These are phyloP conservation scores for Ameiurus melas DNA, from an alignment of 2,113 vertebrate species.

Conservation along the genomic window DNA sequence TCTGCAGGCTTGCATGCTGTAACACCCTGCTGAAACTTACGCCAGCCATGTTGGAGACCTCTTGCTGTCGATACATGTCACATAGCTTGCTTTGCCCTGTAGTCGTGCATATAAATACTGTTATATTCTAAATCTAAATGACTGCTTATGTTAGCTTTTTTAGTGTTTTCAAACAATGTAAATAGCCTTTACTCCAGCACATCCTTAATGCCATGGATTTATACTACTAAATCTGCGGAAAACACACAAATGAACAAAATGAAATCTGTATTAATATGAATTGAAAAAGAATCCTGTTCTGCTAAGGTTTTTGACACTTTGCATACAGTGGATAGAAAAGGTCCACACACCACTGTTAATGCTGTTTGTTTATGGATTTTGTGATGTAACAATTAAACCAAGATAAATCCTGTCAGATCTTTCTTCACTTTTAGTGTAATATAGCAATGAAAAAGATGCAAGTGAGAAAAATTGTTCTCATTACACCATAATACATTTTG, in stretches of 20 bases:
- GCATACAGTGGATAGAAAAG: neutral
- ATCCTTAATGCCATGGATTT: neutral
- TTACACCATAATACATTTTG: neutral
- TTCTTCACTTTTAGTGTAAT: no score
- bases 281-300: neutral
- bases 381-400: neutral
- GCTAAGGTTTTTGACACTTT: neutral
- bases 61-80: neutral
- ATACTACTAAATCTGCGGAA: neutral
- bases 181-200: conserved; percentile 5
- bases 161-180: conserved; percentile 33
- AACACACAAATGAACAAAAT: neutral
- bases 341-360: neutral
- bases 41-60: neutral
- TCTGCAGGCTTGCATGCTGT: neutral
- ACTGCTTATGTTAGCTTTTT: conserved; percentile 8
- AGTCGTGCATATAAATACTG: neutral
- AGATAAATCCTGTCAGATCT: no score
- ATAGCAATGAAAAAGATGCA: neutral
- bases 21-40: neutral
- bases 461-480: neutral
- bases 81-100: neutral
- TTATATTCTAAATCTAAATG: conserved; percentile 35
- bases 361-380: neutral
- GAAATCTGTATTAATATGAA: neutral